Base-by-base conservation (phyloP, 2,888 invertebrate genomes). In the Graphium colonna region DNA sequence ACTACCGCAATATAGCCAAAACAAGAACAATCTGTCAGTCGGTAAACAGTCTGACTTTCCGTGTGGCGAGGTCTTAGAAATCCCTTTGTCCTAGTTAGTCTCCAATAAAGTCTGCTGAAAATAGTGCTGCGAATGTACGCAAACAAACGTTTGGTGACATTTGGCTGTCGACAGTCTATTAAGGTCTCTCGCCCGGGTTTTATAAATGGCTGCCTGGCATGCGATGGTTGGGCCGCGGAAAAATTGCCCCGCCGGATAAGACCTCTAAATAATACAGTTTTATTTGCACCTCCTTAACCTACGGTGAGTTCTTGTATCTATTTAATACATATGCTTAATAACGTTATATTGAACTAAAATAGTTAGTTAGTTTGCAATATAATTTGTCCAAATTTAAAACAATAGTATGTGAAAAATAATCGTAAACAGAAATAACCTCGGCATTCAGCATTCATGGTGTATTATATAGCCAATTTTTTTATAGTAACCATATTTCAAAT, bases 121-220 rank as follows among this genome's bases (percentile, higher is more conserved):
- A 77, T 76, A 75, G 69, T 67, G 68, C 64, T 66, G 65, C 66
- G 66, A 75, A 75, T 62, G 73, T 76, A 73, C 73, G 74, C 77
- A 77, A 82, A 84, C 83, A 87, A 84, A 81, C 76, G 76, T 59
- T 65, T 65, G 75, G 79, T 81, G 89, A 89, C 90, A 88, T 86
- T 87, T 83, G 79, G 75, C 83, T 87, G 90, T 90, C 89, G 78
- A 66, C 88, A 71, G 83, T 72, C 87, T 88, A 86, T 88, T 86
- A 89, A 82, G 82, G 84, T 81, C 80, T 79, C 82, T 81, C 82
- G 75, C 79, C 75, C 74, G 63, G 67, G 67, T 65, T 70, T 84
- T 83, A 88, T 83, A 82, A 89, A 90, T 80, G 81, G 77, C 66
- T 69, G 50, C 55, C 65, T 75, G 66, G 68, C 90, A 90, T 88